A percentile compares a stretch with the other conserved stretches of the same genome.
Evolutionary conservation across 2,888 invertebrate genomes (phyloP).

Genomic region (Sarcophaga rosellei): DNA sequence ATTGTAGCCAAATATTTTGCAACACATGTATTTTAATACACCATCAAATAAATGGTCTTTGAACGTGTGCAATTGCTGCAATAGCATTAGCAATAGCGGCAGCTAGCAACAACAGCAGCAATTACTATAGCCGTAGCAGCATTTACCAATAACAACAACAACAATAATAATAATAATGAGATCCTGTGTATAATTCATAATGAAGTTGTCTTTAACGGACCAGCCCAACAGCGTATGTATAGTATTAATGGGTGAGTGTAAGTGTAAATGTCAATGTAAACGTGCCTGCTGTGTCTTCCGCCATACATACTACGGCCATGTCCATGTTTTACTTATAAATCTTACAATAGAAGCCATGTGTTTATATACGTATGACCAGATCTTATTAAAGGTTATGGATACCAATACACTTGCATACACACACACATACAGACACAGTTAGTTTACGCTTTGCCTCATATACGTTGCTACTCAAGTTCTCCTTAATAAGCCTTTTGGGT

Average conservation of each 20-base stretch:
- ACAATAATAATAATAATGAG: constrained; percentile 30
- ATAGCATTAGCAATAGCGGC: constrained; percentile 24
- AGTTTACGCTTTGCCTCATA: background rate
- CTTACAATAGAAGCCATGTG: background rate
- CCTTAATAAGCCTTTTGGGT: constrained; percentile 39
- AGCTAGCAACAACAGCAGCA: background rate
- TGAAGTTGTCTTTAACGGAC: constrained; percentile 42
- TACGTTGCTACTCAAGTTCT: background rate
- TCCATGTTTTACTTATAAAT: background rate
- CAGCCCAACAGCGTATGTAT: background rate
- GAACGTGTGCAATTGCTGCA: constrained; percentile 43
- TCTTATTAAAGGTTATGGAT: constrained; percentile 39
- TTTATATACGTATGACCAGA: constrained; percentile 12
- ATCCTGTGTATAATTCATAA: constrained; percentile 22
- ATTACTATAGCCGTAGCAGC: constrained; percentile 11
- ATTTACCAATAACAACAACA: background rate
- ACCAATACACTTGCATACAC: background rate
- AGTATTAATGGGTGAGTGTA: too few relatives aligned
- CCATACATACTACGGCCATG: constrained; percentile 1
- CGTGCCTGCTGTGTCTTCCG: background rate
- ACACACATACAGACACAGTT: background rate
- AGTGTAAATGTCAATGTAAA: background rate
- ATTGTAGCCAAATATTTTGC: constrained; percentile 42
- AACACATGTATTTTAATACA: constrained; percentile 62
- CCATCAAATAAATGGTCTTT: constrained; percentile 7